Conservation (phyloP, 2,888 invertebrate genomes). For the Tinea semifulvella region DNA sequence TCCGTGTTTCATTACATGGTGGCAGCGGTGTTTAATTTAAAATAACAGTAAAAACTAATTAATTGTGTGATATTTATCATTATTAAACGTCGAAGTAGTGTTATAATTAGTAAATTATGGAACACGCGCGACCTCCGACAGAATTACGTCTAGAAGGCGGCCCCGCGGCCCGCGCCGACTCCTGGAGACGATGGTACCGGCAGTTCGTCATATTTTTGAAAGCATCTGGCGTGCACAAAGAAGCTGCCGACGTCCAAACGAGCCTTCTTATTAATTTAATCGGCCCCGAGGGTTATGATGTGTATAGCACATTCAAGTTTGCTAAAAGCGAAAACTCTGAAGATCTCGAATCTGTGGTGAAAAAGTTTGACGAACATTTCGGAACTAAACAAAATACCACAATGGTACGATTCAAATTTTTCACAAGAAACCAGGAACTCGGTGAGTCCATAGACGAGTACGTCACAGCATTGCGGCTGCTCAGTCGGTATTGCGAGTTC, state of each 20-base stretch:
- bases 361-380: too few species aligned
- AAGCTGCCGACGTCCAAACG: neutral
- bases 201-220: constrained; percentile 16
- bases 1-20: constrained; percentile 5
- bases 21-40: constrained; percentile 6
- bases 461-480: neutral
- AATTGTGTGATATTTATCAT: neutral
- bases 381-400: neutral
- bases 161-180: constrained; percentile 15
- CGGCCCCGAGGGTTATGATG: neutral
- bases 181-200: constrained; percentile 16
- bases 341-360: too few species aligned
- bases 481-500: neutral
- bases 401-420: neutral
- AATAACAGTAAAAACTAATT: neutral
- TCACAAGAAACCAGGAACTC: too few species aligned
- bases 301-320: neutral
- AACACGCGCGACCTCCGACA: constrained; percentile 15
- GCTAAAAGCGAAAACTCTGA: neutral
- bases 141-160: constrained; percentile 15
- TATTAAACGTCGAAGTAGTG: neutral
- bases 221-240: constrained; percentile 14
- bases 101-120: neutral
- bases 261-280: constrained; percentile 12
- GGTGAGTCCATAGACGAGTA: too few species aligned